These are phyloP conservation scores for Lasius fuliginosus DNA, from an alignment of 2,888 invertebrate genomes.

Conservation along the genomic window DNA sequence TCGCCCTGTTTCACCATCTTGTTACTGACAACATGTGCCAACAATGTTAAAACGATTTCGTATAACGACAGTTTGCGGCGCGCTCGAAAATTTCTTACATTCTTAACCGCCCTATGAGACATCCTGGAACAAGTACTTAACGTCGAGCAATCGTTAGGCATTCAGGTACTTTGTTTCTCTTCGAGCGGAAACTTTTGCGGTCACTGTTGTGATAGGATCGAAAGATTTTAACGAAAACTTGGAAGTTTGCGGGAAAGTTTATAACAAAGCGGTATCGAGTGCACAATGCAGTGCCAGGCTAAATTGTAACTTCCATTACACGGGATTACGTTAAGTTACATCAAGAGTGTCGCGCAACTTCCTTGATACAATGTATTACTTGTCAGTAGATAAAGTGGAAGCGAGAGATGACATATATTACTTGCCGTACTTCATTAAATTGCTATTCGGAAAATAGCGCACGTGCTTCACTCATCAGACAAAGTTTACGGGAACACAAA, in stretches of 20 bases:
- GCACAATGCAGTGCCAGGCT: conserved; percentile 32
- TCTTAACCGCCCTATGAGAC: conserved; percentile 16
- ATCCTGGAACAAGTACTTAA: conserved; percentile 67
- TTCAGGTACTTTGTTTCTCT: conserved; percentile 60
- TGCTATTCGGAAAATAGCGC: not conserved
- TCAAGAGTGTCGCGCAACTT: conserved; percentile 35
- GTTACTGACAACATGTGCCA: conserved; percentile 3
- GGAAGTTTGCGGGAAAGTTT: conserved; percentile 25
- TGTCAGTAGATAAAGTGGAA: conserved; percentile 28
- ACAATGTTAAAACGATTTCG: conserved; percentile 24
- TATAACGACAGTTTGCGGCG: conserved; percentile 8
- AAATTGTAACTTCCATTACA: conserved; percentile 51
- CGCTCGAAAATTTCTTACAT: conserved; percentile 15
- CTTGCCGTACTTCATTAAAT: conserved; percentile 22
- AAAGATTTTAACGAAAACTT: conserved; percentile 53
- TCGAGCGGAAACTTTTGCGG: conserved; percentile 60
- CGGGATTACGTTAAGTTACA: conserved; percentile 43
- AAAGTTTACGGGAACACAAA: not conserved
- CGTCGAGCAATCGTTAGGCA: conserved; percentile 72
- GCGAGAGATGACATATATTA: not conserved
- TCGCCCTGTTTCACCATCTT: conserved; percentile 14
- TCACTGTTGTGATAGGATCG: conserved; percentile 52
- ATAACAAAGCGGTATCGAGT: conserved; percentile 33
- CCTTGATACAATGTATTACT: conserved; percentile 26
- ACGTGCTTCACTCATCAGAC: not conserved